Conservation (phyloP, 2,888 invertebrate genomes). For the Chymomyza caudatula region DNA sequence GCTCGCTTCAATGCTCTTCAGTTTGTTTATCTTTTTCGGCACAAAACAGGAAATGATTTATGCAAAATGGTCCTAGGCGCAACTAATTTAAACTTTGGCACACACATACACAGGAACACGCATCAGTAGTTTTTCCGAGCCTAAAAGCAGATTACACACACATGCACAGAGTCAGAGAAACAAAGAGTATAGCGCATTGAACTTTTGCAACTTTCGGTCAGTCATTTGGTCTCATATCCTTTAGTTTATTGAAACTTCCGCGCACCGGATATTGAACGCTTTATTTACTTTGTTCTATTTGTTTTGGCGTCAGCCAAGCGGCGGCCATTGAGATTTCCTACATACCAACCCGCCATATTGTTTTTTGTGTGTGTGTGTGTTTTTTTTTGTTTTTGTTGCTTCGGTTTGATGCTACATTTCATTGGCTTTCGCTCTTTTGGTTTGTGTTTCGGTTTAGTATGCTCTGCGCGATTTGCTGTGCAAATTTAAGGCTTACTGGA, state of each 20-base stretch:
- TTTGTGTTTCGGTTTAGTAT: background rate
- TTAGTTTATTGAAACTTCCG: constrained; percentile 61
- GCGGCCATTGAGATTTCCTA: background rate
- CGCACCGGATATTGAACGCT: constrained; percentile 54
- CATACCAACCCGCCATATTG: background rate
- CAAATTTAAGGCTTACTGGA: background rate
- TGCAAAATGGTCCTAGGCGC: constrained; percentile 56
- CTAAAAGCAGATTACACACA: background rate
- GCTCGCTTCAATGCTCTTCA: constrained; percentile 17
- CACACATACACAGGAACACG: constrained; percentile 12
- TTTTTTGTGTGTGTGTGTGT: background rate
- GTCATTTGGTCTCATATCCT: constrained; percentile 66
- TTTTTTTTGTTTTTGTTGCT: background rate
- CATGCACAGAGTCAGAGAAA: background rate
- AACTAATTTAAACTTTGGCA: constrained; percentile 61
- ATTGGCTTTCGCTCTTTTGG: background rate
- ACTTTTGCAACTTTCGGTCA: constrained; percentile 32
- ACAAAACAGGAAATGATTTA: constrained; percentile 65
- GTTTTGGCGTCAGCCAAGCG: background rate
- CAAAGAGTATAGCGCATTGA: background rate
- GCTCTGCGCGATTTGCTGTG: background rate
- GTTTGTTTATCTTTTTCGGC: constrained; percentile 8
- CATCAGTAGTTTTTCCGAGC: background rate
- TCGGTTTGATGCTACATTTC: background rate
- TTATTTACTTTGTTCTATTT: constrained; percentile 36